Percentiles rank a stretch among this genome's conserved stretches.
phyloP scores from a whole-genome alignment of 2,797 vertebrate species.

The Cyclopterus lumpus region DNA sequence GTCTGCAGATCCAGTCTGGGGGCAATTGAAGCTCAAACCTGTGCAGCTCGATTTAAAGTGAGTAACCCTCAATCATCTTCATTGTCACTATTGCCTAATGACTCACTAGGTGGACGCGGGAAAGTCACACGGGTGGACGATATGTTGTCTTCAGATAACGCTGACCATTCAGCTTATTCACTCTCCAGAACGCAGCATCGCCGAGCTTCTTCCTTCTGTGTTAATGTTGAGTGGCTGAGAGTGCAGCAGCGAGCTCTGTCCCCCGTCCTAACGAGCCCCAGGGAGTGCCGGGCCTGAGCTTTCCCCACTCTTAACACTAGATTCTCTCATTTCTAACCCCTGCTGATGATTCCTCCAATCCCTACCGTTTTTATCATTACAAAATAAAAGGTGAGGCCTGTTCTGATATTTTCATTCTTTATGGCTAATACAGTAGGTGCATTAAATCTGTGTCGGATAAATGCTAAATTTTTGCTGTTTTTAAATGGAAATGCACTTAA shows the following conservation, averaged over 20 bases:
- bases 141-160: constrained; percentile 16
- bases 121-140: constrained; percentile 41
- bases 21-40: constrained; percentile 81
- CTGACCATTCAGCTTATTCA: constrained; percentile 67
- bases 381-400: constrained; percentile 66
- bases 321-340: constrained; percentile 50
- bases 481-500: not conserved
- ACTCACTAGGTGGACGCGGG: constrained; percentile 29
- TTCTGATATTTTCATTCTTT: constrained; percentile 15
- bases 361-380: constrained; percentile 23
- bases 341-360: constrained; percentile 37
- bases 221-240: constrained; percentile 73
- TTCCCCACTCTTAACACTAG: constrained; percentile 44
- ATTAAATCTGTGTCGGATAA: not conserved
- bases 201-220: constrained; percentile 54
- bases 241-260: constrained; percentile 66
- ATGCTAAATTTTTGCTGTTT: not conserved
- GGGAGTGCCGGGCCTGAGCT: constrained; percentile 69
- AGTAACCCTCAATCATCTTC: constrained; percentile 48
- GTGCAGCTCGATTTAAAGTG: constrained; percentile 72
- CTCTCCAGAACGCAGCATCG: constrained; percentile 60
- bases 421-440: not conserved
- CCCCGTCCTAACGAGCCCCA: constrained; percentile 65
- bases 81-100: constrained; percentile 17
- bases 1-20: constrained; percentile 55